Percentiles rank a stretch among this genome's conserved stretches.
These are phyloP conservation scores for Magallana nippona DNA, from an alignment of 2,888 invertebrate species.

Conservation along the genomic window DNA sequence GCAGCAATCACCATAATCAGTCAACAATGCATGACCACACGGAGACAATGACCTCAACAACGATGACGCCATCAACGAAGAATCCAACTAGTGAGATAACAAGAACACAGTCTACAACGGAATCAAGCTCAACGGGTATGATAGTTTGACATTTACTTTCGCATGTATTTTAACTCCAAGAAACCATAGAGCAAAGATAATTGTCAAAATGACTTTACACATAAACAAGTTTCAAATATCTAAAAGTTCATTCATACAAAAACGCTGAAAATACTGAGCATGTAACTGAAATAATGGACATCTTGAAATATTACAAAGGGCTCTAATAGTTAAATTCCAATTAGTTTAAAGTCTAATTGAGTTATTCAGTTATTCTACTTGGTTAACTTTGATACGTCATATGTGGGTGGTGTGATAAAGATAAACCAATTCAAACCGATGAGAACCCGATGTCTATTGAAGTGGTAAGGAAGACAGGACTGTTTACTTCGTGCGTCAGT, in stretches of 20 bases:
- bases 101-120: neutral
- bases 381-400: neutral
- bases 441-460: neutral
- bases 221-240: no score
- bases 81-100: neutral
- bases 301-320: no score
- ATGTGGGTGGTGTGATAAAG: neutral
- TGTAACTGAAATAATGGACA: no score
- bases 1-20: neutral
- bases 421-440: neutral
- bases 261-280: no score
- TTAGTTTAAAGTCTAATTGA: neutral
- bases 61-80: constrained; percentile 18
- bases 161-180: no score
- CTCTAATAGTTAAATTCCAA: no score
- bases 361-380: neutral
- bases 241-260: no score
- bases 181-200: no score
- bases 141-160: neutral
- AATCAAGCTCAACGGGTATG: neutral
- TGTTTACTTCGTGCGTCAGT: neutral
- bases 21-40: neutral
- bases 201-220: no score
- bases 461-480: neutral
- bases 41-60: neutral